Evolutionary conservation across 1,140 invertebrate genomes (phyloP).

Genomic region (Anagrus nilaparvatae): DNA sequence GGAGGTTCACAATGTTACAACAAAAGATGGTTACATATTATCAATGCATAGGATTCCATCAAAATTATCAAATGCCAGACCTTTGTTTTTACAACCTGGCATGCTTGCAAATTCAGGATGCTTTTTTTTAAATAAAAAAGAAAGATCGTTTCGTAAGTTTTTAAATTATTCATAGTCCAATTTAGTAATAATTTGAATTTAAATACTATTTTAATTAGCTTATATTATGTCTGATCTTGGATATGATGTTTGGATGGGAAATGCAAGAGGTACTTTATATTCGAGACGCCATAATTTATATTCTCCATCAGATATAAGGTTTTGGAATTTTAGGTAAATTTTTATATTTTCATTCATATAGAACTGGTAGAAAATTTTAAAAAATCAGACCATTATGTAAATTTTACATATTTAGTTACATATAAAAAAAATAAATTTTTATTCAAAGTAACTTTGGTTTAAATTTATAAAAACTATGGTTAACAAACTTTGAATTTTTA

Average conservation of each 20-base stretch:
- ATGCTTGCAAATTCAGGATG: slow-evolving; percentile 54
- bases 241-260: slow-evolving; percentile 71
- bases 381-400: no score
- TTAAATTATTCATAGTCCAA: no score
- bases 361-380: no score
- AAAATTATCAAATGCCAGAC: slow-evolving; percentile 25
- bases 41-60: slow-evolving; percentile 60
- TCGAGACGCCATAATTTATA: slow-evolving; percentile 38
- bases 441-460: no score
- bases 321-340: slow-evolving; percentile 63
- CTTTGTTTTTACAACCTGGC: slow-evolving; percentile 57
- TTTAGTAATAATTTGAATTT: no score
- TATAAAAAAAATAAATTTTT: no score
- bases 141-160: no score
- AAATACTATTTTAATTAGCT: slow-evolving; percentile 34
- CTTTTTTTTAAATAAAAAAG: no score
- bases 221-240: slow-evolving; percentile 59
- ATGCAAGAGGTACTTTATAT: slow-evolving; percentile 57
- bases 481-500: no score
- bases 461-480: no score
- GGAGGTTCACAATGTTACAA: slow-evolving; percentile 55
- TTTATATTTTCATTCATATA: no score
- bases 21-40: slow-evolving; percentile 63
- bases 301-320: slow-evolving; percentile 42
- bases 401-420: no score